Percentiles rank a stretch among this genome's conserved stretches.
Conservation (phyloP, 2,888 invertebrate species). For the Monoplex corrugatus region DNA sequence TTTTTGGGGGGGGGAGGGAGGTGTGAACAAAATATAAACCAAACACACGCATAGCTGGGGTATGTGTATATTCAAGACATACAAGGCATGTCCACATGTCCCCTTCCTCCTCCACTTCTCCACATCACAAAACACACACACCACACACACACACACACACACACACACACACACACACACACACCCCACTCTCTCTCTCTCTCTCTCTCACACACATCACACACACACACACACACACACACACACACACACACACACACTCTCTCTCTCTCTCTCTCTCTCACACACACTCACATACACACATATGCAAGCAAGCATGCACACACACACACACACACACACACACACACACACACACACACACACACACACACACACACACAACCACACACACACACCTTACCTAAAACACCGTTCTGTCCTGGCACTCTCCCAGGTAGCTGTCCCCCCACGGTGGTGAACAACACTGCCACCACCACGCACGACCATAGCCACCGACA, state of each 20-base stretch:
- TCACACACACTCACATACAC: constrained; percentile 32
- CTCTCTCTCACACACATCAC: not conserved
- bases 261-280: too few species aligned
- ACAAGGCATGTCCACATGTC: not conserved
- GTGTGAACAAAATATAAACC: not conserved
- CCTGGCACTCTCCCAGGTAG: not conserved
- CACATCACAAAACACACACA: not conserved
- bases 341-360: constrained; percentile 35
- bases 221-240: not conserved
- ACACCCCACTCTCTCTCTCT: too few species aligned
- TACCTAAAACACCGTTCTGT: not conserved
- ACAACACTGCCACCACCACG: not conserved
- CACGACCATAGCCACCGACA: not conserved
- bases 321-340: not conserved
- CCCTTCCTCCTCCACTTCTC: not conserved
- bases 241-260: constrained; percentile 30
- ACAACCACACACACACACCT: not conserved
- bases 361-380: constrained; percentile 37
- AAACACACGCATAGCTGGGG: not conserved
- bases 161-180: not conserved
- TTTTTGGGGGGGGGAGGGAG: too few species aligned
- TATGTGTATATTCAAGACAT: not conserved
- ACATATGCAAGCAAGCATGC: not conserved
- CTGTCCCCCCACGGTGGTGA: not conserved
- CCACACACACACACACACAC: not conserved